Percentiles rank a stretch among this genome's conserved stretches.
Conservation (phyloP, 2,888 invertebrate genomes). For the Caradrina kadenii region DNA sequence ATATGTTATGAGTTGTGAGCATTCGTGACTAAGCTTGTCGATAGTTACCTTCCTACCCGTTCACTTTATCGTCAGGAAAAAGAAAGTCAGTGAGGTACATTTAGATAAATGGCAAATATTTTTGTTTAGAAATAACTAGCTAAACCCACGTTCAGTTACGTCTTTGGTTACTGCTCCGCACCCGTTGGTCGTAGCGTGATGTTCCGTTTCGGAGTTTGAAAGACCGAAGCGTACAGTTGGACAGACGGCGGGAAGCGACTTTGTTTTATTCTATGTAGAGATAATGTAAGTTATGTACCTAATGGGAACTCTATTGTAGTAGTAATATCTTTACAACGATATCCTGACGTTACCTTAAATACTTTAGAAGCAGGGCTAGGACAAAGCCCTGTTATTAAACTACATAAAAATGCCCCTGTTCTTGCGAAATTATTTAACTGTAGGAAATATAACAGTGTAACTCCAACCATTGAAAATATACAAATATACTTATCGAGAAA, state of each 20-base stretch:
- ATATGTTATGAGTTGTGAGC: conserved; percentile 4
- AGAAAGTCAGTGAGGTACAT: not conserved
- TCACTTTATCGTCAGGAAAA: not conserved
- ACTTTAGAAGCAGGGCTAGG: not conserved
- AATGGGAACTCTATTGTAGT: no score
- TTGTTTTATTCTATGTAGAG: no score
- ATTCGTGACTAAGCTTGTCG: conserved; percentile 19
- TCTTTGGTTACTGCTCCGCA: no score
- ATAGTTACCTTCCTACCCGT: conserved; percentile 6
- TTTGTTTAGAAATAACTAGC: not conserved
- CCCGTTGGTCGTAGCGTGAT: no score
- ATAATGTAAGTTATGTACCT: no score
- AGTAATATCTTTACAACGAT: not conserved
- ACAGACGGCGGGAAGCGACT: no score
- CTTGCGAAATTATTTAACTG: not conserved
- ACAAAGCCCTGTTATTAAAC: conserved; percentile 12
- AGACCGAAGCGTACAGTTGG: no score
- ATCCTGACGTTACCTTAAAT: not conserved
- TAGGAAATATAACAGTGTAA: not conserved
- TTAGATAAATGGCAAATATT: not conserved
- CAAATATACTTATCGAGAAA: not conserved
- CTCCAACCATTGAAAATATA: not conserved
- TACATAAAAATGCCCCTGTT: not conserved
- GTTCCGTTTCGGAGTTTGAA: no score
- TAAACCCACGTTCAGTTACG: no score